Conservation (phyloP, 2,888 invertebrate genomes). For the Cosmia trapezina region DNA sequence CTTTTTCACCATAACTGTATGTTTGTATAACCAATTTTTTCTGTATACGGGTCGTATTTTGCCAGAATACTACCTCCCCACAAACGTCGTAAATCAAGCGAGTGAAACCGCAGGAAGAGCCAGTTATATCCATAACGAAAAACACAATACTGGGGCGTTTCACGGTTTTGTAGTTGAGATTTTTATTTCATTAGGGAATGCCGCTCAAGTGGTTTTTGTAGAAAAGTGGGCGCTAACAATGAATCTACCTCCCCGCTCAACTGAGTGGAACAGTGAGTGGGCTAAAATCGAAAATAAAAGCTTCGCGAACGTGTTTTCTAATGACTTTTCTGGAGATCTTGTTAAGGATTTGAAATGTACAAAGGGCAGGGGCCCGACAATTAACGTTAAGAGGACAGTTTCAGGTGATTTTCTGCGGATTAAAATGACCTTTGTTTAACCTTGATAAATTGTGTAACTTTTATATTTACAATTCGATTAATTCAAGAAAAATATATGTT, state of each 20-base stretch:
- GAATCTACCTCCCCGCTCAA: conserved; percentile 44
- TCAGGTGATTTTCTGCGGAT: conserved; percentile 47
- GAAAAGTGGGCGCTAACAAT: conserved; percentile 59
- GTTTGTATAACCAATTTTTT: conserved; percentile 1
- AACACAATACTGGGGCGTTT: conserved; percentile 54
- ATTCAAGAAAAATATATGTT: no score
- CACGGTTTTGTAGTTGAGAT: conserved; percentile 57
- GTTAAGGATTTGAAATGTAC: conserved; percentile 54
- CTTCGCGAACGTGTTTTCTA: conserved; percentile 53
- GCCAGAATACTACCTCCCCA: conserved; percentile 42
- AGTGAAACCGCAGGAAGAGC: conserved; percentile 55
- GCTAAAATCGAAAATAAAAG: conserved; percentile 61
- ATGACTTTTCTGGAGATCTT: conserved; percentile 58
- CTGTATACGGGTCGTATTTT: conserved; percentile 26
- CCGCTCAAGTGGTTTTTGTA: conserved; percentile 49
- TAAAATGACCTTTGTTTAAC: conserved; percentile 32
- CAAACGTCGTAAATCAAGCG: conserved; percentile 57
- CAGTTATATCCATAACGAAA: conserved; percentile 57
- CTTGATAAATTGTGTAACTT: conserved; percentile 30
- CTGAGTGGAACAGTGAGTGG: conserved; percentile 53
- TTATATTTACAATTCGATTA: conserved; percentile 21
- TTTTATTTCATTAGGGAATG: conserved; percentile 66
- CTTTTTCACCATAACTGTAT: conserved; percentile 8
- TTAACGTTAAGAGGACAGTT: conserved; percentile 48
- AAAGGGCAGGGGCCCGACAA: conserved; percentile 44